A percentile compares a stretch with the other conserved stretches of the same genome.
phyloP scores from a whole-genome alignment of 2,113 vertebrate genomes.

The Anhinga rufa region DNA sequence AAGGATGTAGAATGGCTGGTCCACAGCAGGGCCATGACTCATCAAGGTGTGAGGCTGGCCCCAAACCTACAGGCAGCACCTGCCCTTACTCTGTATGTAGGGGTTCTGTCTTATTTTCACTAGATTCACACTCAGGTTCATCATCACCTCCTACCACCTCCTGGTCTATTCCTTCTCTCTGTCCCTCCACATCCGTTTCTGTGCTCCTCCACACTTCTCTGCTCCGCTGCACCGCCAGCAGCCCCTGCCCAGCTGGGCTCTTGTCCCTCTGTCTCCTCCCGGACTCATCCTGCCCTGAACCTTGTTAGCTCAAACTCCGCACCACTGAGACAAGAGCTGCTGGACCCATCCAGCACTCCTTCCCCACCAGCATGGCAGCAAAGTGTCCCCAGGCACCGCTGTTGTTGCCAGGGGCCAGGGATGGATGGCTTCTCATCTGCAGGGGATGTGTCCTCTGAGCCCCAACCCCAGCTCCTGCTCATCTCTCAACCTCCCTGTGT shows the following conservation, averaged over 20 bases:
- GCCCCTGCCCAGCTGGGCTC: not conserved
- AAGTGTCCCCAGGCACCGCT: not conserved
- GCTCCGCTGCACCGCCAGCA: not conserved
- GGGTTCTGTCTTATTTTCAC: not conserved
- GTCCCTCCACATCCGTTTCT: not conserved
- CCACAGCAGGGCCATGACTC: not conserved
- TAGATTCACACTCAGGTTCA: rapidly evolving
- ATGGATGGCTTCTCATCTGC: not conserved
- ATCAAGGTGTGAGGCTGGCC: rapidly evolving
- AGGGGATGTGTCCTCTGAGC: rapidly evolving
- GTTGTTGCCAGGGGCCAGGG: not conserved
- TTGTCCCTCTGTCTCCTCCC: not conserved
- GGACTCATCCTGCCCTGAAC: not conserved
- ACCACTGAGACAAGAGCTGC: not conserved
- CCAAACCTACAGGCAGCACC: not conserved
- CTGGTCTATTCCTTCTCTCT: not conserved
- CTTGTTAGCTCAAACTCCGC: not conserved
- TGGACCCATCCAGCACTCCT: not conserved
- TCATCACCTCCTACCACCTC: not conserved
- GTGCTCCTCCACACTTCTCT: not conserved
- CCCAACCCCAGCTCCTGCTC: not conserved
- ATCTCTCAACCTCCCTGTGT: not conserved
- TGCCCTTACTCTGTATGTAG: not conserved
- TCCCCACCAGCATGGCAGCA: not conserved
- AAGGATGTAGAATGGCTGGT: not conserved